Evolutionary conservation across 2,113 vertebrate genomes (phyloP).

Genomic region (Scomber scombrus): DNA sequence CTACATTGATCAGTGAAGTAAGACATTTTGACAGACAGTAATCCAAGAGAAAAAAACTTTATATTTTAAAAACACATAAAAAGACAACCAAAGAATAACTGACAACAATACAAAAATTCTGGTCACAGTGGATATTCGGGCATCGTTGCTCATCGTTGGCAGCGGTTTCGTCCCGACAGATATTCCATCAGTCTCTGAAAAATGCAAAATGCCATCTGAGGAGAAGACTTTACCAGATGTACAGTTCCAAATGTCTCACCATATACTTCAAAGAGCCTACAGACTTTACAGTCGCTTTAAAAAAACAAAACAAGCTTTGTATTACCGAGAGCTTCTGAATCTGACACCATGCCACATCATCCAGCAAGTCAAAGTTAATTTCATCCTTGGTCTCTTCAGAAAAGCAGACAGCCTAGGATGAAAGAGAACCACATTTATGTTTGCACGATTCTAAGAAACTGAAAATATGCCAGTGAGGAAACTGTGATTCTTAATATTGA

Average conservation of each 20-base stretch:
- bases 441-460: too few species aligned
- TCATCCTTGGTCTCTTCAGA: constrained; percentile 75
- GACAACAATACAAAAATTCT: background rate
- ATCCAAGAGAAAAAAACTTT: background rate
- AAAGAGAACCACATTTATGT: background rate
- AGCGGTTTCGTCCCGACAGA: constrained; percentile 51
- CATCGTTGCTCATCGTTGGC: constrained; percentile 26
- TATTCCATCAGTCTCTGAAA: constrained; percentile 70
- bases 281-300: background rate
- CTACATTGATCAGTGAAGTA: too few species aligned
- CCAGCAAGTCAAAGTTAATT: constrained; percentile 70
- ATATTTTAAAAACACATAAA: constrained; percentile 13
- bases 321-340: constrained; percentile 70
- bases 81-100: background rate
- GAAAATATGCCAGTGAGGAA: background rate
- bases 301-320: fast-evolving
- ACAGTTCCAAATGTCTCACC: background rate
- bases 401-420: constrained; percentile 57
- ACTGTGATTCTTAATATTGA: too few species aligned
- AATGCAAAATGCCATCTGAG: background rate
- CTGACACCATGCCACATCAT: constrained; percentile 72
- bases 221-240: background rate
- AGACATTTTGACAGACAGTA: too few species aligned
- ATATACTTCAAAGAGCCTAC: background rate
- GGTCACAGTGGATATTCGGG: background rate